Evolutionary conservation across 2,888 invertebrate species (phyloP).

Genomic region (Muschampia plurimacula): DNA sequence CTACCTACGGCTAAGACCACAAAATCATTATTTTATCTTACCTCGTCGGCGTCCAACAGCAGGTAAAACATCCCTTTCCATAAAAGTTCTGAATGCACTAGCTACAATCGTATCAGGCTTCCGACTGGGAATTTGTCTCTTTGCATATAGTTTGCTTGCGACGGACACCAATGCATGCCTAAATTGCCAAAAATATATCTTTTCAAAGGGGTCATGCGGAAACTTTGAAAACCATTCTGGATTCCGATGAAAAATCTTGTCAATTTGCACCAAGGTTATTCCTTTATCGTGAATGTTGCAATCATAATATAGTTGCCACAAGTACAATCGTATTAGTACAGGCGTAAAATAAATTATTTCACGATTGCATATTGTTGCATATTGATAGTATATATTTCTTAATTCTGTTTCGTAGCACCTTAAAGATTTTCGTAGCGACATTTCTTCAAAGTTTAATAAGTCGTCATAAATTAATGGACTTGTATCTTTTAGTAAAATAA

Average conservation of each 20-base stretch:
- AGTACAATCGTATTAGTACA: constrained; percentile 79
- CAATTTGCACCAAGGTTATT: constrained; percentile 81
- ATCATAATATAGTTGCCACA: constrained; percentile 87
- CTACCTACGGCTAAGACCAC: no score
- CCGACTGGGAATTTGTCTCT: constrained; percentile 60
- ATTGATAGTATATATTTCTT: constrained; percentile 79
- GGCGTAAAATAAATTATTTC: constrained; percentile 69
- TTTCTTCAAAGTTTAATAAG: constrained; percentile 72
- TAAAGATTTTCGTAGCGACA: constrained; percentile 73
- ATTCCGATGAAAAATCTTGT: constrained; percentile 77
- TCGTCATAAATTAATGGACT: constrained; percentile 51
- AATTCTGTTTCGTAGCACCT: constrained; percentile 76
- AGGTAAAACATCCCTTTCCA: constrained; percentile 78
- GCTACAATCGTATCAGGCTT: constrained; percentile 80
- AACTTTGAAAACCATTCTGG: constrained; percentile 73
- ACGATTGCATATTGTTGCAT: constrained; percentile 77
- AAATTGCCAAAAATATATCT: constrained; percentile 87
- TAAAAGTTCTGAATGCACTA: constrained; percentile 80
- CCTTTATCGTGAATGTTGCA: constrained; percentile 79
- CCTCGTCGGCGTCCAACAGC: constrained; percentile 71
- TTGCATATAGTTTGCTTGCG: constrained; percentile 76
- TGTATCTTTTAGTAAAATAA: constrained; percentile 36
- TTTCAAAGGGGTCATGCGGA: constrained; percentile 85
- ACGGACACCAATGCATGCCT: constrained; percentile 83
- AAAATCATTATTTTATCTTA: constrained; percentile 46